These are phyloP conservation scores for Sus scrofa DNA, from an alignment of 2,113 vertebrate genomes.

Conservation along the genomic window T2T-Sscrofa CM000817.6:99250501-99251000, in stretches of 20 bases:
- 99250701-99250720: too few relatives aligned
- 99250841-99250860: background rate
- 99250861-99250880: background rate
- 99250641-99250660: too few relatives aligned
- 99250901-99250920: background rate
- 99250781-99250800: background rate
- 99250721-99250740: too few relatives aligned
- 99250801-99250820: background rate
- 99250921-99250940: conserved; percentile 28
- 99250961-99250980: background rate
- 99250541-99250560: too few relatives aligned
- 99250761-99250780: background rate
- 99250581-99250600: too few relatives aligned
- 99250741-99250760: background rate
- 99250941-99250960: background rate
- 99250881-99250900: background rate
- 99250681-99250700: too few relatives aligned
- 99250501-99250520: too few relatives aligned
- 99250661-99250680: too few relatives aligned
- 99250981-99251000: conserved; percentile 21
- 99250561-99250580: too few relatives aligned
- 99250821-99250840: background rate
- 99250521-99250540: too few relatives aligned
- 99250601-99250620: too few relatives aligned
- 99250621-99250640: too few relatives aligned